phyloP scores from a whole-genome alignment of 2,888 invertebrate genomes.

The Erannis defoliaria region DNA sequence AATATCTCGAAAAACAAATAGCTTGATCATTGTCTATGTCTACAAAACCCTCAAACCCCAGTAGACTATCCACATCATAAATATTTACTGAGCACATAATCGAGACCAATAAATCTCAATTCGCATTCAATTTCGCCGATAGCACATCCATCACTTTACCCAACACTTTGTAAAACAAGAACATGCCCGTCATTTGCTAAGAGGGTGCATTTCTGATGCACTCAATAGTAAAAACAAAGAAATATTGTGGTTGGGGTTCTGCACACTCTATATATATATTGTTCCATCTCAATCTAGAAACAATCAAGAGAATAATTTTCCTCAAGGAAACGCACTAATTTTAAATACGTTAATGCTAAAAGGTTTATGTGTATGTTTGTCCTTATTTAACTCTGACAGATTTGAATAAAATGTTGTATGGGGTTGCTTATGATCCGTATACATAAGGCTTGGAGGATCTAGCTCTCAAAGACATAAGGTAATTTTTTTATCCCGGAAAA shows the following conservation, averaged over 20 bases:
- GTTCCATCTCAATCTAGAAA: constrained; percentile 37
- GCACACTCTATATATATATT: constrained; percentile 54
- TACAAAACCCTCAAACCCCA: constrained; percentile 29
- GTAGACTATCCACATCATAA: constrained; percentile 42
- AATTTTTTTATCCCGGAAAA: too few relatives aligned
- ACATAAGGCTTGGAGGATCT: too few relatives aligned
- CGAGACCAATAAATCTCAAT: constrained; percentile 69
- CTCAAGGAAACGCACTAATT: too few relatives aligned
- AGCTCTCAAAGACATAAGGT: too few relatives aligned
- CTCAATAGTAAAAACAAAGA: constrained; percentile 59
- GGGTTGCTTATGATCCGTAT: too few relatives aligned
- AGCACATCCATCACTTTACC: constrained; percentile 66
- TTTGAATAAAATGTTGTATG: too few relatives aligned
- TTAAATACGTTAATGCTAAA: too few relatives aligned
- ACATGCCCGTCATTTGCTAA: constrained; percentile 55
- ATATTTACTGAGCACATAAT: constrained; percentile 48
- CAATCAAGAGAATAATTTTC: too few relatives aligned
- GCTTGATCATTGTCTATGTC: constrained; percentile 24
- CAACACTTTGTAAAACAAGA: constrained; percentile 66
- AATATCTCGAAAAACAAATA: neutral
- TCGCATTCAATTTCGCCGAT: constrained; percentile 66
- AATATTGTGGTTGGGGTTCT: constrained; percentile 53
- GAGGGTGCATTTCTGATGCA: constrained; percentile 80
- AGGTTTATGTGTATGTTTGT: too few relatives aligned
- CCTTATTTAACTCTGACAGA: too few relatives aligned